Conservation (phyloP, 1,140 invertebrate species). For the Pogonognathellus flavescens region DNA sequence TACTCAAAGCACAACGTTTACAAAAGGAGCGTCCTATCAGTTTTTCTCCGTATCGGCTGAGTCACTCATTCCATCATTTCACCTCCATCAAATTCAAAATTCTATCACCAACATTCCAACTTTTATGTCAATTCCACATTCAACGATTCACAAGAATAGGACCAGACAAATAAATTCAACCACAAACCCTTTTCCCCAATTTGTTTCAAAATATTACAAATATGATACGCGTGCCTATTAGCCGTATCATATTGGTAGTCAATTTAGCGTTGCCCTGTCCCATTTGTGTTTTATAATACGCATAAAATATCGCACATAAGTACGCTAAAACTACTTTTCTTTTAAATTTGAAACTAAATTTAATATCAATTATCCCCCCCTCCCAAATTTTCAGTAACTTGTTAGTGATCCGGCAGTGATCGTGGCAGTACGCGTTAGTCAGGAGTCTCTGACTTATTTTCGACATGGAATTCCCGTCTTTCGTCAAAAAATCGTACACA, state of each 20-base stretch:
- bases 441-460: no score
- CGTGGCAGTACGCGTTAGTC: no score
- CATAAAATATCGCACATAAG: no score
- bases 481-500: neutral
- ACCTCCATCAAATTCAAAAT: neutral
- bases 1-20: no score
- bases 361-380: neutral
- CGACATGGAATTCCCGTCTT: neutral
- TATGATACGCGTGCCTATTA: neutral
- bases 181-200: neutral
- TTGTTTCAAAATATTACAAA: neutral
- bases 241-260: neutral
- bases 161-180: neutral
- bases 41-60: neutral
- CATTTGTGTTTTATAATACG: no score
- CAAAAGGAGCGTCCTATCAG: neutral
- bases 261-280: neutral
- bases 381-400: constrained; percentile 17
- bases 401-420: neutral
- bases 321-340: no score
- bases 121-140: neutral
- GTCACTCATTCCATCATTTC: neutral
- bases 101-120: neutral
- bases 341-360: no score
- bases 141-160: neutral